A percentile compares a stretch with the other conserved stretches of the same genome.
Conservation (phyloP, 2,113 vertebrate species). For the Malurus cyaneus region DNA sequence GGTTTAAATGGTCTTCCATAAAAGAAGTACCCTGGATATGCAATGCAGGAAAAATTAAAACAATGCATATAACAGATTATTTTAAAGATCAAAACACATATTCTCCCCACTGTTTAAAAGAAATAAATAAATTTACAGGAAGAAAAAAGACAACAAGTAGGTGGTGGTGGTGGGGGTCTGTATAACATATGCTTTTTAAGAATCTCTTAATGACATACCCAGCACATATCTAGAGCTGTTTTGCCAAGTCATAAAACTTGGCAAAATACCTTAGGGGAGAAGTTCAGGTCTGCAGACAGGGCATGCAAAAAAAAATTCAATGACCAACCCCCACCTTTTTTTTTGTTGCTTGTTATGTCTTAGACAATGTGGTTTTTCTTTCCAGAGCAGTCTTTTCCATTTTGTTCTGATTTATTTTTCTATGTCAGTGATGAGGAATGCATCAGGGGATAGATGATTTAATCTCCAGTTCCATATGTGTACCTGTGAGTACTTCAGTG, state of each 20-base stretch:
- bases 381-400: background rate
- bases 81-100: background rate
- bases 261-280: background rate
- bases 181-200: background rate
- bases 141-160: background rate
- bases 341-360: background rate
- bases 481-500: constrained; percentile 15
- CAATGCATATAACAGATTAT: background rate
- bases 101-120: background rate
- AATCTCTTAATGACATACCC: background rate
- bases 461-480: background rate
- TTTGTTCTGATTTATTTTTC: constrained; percentile 22
- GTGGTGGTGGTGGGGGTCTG: rapidly evolving
- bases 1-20: background rate
- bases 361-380: constrained; percentile 1
- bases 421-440: constrained; percentile 21
- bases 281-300: background rate
- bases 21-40: background rate
- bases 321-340: rapidly evolving
- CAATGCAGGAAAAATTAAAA: background rate
- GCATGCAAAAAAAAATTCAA: background rate
- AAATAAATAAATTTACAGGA: background rate
- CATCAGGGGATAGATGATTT: constrained; percentile 4
- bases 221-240: background rate
- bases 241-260: background rate